Evolutionary conservation across 2,888 invertebrate genomes (phyloP).

Genomic region (Sinotaia quadrata): DNA sequence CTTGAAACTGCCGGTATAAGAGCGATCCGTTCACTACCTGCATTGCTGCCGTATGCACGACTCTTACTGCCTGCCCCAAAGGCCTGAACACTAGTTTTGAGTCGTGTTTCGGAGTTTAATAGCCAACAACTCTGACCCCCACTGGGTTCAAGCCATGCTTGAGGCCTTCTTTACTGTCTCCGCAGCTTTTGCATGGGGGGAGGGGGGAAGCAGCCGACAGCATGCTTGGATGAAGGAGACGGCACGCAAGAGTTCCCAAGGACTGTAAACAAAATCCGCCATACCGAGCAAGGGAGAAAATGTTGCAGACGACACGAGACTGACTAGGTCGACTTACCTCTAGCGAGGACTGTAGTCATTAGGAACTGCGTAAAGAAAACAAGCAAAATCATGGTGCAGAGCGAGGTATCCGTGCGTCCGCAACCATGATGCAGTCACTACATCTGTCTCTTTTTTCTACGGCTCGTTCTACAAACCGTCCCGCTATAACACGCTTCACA

Average conservation of each 20-base stretch:
- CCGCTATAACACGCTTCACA: constrained; percentile 30
- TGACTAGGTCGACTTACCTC: constrained; percentile 24
- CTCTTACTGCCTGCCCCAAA: too few relatives aligned
- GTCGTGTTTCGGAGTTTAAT: constrained; percentile 23
- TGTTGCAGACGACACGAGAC: background rate
- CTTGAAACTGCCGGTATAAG: too few relatives aligned
- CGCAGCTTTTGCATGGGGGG: background rate
- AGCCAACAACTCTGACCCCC: constrained; percentile 16
- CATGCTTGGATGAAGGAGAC: constrained; percentile 6
- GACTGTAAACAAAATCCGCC: constrained; percentile 24
- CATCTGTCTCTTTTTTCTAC: background rate
- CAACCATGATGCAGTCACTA: constrained; percentile 20
- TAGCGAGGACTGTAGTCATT: constrained; percentile 9
- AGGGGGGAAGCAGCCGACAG: background rate
- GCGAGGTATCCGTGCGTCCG: constrained; percentile 25
- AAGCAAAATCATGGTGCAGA: constrained; percentile 19
- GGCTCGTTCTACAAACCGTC: background rate
- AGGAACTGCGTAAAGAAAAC: constrained; percentile 8
- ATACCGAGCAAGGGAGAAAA: background rate
- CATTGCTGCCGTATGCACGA: too few relatives aligned
- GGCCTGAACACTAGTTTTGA: constrained; percentile 21
- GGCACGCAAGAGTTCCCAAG: constrained; percentile 8
- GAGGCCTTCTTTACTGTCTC: background rate
- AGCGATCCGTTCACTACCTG: too few relatives aligned
- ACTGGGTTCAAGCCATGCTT: background rate